phyloP scores from a whole-genome alignment of 2,888 invertebrate genomes.

The Drosophila helvetica region DNA sequence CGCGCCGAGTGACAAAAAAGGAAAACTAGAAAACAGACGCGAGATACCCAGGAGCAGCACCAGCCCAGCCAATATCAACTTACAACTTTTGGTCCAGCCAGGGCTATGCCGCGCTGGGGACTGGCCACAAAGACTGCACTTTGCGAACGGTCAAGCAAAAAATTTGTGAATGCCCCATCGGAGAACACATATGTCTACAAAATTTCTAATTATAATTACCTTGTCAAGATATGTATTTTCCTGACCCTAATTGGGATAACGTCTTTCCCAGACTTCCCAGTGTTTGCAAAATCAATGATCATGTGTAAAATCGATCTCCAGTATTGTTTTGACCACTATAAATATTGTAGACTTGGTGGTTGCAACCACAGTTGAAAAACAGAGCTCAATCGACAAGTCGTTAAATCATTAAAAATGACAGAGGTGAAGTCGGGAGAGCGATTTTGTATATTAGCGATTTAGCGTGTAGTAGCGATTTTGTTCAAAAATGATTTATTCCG shows the following conservation, averaged over 20 bases:
- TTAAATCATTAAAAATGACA: background rate
- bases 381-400: constrained; percentile 31
- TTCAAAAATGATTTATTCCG: background rate
- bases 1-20: constrained; percentile 64
- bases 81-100: constrained; percentile 44
- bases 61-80: constrained; percentile 41
- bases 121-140: constrained; percentile 56
- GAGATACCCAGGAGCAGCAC: constrained; percentile 29
- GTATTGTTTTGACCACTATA: constrained; percentile 56
- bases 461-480: too few relatives aligned
- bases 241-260: constrained; percentile 53
- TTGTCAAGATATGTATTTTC: background rate
- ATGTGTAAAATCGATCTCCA: constrained; percentile 70
- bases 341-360: constrained; percentile 50
- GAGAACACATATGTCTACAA: background rate
- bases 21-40: constrained; percentile 37
- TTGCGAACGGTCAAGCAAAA: constrained; percentile 64
- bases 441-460: too few relatives aligned
- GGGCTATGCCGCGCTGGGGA: constrained; percentile 1
- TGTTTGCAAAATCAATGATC: constrained; percentile 61
- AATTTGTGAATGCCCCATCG: background rate
- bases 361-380: constrained; percentile 56
- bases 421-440: background rate
- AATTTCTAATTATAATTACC: background rate
- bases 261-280: constrained; percentile 57